Evolutionary conservation across 2,888 invertebrate species (phyloP).

Genomic region (Melieria omissa): DNA sequence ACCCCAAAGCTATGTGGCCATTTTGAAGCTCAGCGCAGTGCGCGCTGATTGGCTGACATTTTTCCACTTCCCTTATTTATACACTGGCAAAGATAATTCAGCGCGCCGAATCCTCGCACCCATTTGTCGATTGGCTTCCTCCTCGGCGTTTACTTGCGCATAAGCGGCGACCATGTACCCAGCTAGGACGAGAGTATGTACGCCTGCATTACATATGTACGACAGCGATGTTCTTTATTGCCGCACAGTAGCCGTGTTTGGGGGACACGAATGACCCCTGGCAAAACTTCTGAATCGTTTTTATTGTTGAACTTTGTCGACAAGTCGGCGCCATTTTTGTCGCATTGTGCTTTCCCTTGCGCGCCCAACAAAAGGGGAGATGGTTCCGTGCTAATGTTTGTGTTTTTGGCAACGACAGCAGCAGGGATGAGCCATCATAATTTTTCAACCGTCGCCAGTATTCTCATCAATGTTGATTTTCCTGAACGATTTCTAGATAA

Average conservation of each 20-base stretch:
- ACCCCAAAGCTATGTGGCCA: too few relatives aligned
- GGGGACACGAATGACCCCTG: background rate
- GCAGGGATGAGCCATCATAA: conserved; percentile 15
- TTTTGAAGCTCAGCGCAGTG: too few relatives aligned
- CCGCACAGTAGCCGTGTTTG: background rate
- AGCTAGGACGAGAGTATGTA: too few relatives aligned
- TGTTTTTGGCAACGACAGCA: conserved; percentile 37
- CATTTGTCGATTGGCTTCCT: too few relatives aligned
- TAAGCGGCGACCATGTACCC: too few relatives aligned
- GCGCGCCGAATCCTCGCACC: too few relatives aligned
- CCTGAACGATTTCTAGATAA: background rate
- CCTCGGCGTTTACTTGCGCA: too few relatives aligned
- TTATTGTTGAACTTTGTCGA: conserved; percentile 61
- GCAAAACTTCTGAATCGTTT: conserved; percentile 18
- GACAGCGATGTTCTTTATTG: too few relatives aligned
- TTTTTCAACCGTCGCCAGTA: conserved; percentile 34
- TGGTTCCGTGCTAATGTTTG: conserved; percentile 10
- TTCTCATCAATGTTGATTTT: conserved; percentile 32
- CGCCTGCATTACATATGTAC: too few relatives aligned
- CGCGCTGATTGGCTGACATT: too few relatives aligned
- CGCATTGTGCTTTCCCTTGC: conserved; percentile 53
- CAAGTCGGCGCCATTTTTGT: conserved; percentile 63
- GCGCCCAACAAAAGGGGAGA: background rate
- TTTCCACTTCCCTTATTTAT: too few relatives aligned
- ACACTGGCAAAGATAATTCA: too few relatives aligned